These are phyloP conservation scores for Exaiptasia diaphana DNA, from an alignment of 64 coral and sea anemone genomes.

Conservation along the genomic window DNA sequence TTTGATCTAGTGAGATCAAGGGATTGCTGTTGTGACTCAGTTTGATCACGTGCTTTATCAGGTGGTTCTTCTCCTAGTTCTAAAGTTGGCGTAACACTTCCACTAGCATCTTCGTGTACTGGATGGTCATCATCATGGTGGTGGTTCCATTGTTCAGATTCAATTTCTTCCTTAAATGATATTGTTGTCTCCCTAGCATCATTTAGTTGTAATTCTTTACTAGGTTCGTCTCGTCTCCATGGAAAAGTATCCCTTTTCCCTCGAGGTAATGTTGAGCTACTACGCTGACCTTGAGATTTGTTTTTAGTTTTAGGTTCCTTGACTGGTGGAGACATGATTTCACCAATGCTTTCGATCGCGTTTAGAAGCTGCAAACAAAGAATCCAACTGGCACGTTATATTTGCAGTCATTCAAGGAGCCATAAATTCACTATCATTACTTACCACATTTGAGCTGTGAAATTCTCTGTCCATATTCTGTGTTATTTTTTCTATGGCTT, in stretches of 20 bases:
- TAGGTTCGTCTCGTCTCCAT: too few relatives aligned
- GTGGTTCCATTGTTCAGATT: too few relatives aligned
- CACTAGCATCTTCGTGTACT: not conserved
- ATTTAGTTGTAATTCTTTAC: too few relatives aligned
- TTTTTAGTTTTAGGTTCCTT: not conserved
- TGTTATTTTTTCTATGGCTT: constrained; percentile 54
- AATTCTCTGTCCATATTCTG: constrained; percentile 66
- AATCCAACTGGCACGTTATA: not conserved
- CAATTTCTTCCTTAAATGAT: too few relatives aligned
- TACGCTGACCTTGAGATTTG: not conserved
- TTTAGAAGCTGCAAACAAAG: constrained; percentile 30
- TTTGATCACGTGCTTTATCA: too few relatives aligned
- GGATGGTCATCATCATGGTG: too few relatives aligned
- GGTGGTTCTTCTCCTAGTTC: not conserved
- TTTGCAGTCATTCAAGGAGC: too few relatives aligned
- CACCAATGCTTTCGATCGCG: constrained; percentile 60
- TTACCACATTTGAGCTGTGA: constrained; percentile 54
- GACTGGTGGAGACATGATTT: constrained; percentile 34
- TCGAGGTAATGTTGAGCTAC: not conserved
- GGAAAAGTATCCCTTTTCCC: constrained; percentile 12
- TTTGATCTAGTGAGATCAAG: too few relatives aligned
- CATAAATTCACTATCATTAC: too few relatives aligned
- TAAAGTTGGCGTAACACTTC: not conserved
- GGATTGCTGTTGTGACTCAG: too few relatives aligned
- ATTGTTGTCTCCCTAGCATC: too few relatives aligned